Evolutionary conservation across 2,888 invertebrate genomes (phyloP).

Genomic region (Catocala fraxini): DNA sequence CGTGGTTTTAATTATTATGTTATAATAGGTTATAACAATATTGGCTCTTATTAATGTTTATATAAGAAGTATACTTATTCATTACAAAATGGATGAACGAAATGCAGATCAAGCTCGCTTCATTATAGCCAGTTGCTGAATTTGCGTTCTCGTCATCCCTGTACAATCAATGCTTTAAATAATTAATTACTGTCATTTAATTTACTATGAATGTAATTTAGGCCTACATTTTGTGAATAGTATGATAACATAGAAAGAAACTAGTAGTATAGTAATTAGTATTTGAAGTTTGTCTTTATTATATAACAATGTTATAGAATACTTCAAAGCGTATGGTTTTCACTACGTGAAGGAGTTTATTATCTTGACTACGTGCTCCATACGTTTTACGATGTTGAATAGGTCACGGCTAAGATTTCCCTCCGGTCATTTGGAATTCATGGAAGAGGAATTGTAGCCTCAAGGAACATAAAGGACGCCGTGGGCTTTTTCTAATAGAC

Average conservation of each 20-base stretch:
- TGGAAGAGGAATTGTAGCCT: constrained; percentile 86
- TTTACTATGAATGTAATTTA: constrained; percentile 8
- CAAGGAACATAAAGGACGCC: constrained; percentile 85
- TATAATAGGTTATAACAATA: constrained; percentile 26
- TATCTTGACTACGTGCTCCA: constrained; percentile 52
- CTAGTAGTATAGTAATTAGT: too few species aligned
- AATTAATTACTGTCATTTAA: constrained; percentile 23
- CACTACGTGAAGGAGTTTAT: constrained; percentile 25
- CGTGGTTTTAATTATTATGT: constrained; percentile 33
- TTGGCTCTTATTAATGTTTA: constrained; percentile 26
- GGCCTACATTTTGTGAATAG: not conserved
- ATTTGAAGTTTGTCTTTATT: too few species aligned
- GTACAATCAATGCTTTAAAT: constrained; percentile 18
- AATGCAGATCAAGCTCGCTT: constrained; percentile 15
- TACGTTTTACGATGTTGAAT: constrained; percentile 78
- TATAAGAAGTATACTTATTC: constrained; percentile 15
- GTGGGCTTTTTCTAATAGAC: constrained; percentile 79
- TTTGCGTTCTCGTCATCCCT: constrained; percentile 11
- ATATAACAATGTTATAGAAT: too few species aligned
- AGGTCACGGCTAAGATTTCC: constrained; percentile 87
- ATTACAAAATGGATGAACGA: constrained; percentile 16
- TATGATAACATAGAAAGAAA: not conserved
- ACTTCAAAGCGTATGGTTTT: not conserved
- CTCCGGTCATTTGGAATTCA: constrained; percentile 87
- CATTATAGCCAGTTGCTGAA: constrained; percentile 25